A percentile compares a stretch with the other conserved stretches of the same genome.
Evolutionary conservation across 1,140 invertebrate species (phyloP).

Genomic region (Trissolcus basalis): DNA sequence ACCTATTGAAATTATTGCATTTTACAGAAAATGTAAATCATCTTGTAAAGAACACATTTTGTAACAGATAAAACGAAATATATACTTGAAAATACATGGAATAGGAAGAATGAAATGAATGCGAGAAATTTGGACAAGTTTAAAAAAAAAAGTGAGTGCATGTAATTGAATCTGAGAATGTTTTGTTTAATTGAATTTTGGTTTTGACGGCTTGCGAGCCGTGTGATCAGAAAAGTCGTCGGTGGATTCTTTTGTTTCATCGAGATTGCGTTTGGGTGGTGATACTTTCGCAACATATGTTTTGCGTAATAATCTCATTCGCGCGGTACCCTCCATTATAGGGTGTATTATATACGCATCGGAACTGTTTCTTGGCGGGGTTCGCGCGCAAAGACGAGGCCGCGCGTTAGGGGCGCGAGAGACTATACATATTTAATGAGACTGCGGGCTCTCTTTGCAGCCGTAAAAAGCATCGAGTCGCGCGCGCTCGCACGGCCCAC

Average conservation of each 20-base stretch:
- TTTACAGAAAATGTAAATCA: too few relatives aligned
- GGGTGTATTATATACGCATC: conserved; percentile 55
- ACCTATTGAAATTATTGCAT: too few relatives aligned
- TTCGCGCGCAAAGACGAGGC: conserved; percentile 45
- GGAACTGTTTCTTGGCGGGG: conserved; percentile 34
- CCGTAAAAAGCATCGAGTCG: conserved; percentile 58
- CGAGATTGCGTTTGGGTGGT: conserved; percentile 46
- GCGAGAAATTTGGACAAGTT: too few relatives aligned
- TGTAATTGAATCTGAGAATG: too few relatives aligned
- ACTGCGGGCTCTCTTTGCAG: conserved; percentile 56
- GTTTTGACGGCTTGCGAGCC: background rate
- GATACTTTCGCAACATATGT: conserved; percentile 55
- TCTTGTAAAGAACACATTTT: too few relatives aligned
- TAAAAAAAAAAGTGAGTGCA: too few relatives aligned
- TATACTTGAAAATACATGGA: too few relatives aligned
- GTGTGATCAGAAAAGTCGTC: conserved; percentile 29
- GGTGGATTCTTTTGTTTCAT: conserved; percentile 37
- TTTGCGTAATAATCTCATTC: conserved; percentile 59
- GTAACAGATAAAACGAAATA: too few relatives aligned
- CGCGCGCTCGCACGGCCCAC: conserved; percentile 30
- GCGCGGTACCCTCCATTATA: conserved; percentile 55
- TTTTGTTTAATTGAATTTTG: too few relatives aligned
- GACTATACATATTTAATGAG: conserved; percentile 61
- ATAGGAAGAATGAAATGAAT: too few relatives aligned
- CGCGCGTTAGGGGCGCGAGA: conserved; percentile 46